A percentile compares a stretch with the other conserved stretches of the same genome.
These are phyloP conservation scores for Nyleta sp. DNA, from an alignment of 2,888 invertebrate genomes.

Conservation along the genomic window DNA sequence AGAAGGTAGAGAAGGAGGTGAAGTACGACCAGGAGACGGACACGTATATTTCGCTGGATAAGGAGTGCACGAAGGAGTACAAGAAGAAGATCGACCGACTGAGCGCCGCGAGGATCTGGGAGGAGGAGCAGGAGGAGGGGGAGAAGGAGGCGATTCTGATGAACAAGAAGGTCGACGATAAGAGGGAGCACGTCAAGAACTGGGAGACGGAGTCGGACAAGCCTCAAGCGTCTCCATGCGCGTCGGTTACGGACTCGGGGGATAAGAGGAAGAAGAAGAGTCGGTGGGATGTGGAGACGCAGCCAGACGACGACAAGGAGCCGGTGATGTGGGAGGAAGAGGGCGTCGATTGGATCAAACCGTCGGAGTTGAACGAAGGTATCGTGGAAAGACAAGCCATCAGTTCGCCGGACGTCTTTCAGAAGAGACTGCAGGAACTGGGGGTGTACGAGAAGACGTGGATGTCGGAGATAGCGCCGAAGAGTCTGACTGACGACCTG, in stretches of 20 bases:
- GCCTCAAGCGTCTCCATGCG: neutral
- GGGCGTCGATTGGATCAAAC: conserved; percentile 64
- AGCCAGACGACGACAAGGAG: conserved; percentile 72
- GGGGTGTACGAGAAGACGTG: conserved; percentile 61
- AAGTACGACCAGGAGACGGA: conserved; percentile 78
- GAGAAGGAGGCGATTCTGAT: conserved; percentile 76
- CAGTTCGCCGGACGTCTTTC: conserved; percentile 58
- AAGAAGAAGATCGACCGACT: conserved; percentile 71
- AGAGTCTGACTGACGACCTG: conserved; percentile 26
- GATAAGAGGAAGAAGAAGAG: conserved; percentile 70
- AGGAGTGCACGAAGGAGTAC: conserved; percentile 70
- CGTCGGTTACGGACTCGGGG: neutral
- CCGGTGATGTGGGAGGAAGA: conserved; percentile 74
- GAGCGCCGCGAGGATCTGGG: conserved; percentile 79
- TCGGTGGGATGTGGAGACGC: conserved; percentile 77
- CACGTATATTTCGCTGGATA: conserved; percentile 77
- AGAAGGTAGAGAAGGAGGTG: conserved; percentile 75
- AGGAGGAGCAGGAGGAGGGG: conserved; percentile 80
- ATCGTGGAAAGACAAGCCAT: conserved; percentile 7
- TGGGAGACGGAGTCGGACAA: conserved; percentile 40
- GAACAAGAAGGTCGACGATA: conserved; percentile 67
- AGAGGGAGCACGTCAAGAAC: conserved; percentile 26
- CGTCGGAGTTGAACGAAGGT: conserved; percentile 1
- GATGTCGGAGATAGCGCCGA: conserved; percentile 45
- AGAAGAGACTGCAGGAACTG: conserved; percentile 66